Evolutionary conservation across 2,113 vertebrate species (phyloP), one percentile per base, ranked within the genome.

Genomic region (Hemibagrus wyckioides): DNA sequence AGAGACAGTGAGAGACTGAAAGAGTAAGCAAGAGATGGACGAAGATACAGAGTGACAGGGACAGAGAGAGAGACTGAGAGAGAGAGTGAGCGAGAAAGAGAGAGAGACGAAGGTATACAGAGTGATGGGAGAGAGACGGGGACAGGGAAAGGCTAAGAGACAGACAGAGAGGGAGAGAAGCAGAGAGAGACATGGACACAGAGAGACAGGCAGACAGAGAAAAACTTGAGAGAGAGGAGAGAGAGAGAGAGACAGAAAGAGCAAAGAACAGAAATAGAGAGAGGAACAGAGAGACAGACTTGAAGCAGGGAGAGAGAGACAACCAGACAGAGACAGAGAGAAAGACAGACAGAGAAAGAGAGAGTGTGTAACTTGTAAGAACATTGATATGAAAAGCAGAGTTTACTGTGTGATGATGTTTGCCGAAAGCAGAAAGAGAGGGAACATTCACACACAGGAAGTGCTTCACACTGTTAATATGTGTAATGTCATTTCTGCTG

Each of bases 291-390:
- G 44, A 8, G 44, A 48, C 44, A 48, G 44, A 48, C 44, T n/a
- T n/a, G n/a, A n/a, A n/a, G n/a, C n/a, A n/a, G 23, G 36, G 76
- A 52, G 83, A 86, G 44, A 56, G 59, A 84, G 36, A 10, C 61
- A 44, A 33, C 21, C 25, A 6, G 28, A 1, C 33, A 39, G 2
- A 48, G 44, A 48, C 44, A 48, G 44, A 48, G 44, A 8, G 44
- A 48, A 5, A 48, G 44, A 48, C 44, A 48, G 44, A 48, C 1
- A 48, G n/a, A 63, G 73, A 33, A 25, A 65, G 2, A 1, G 7
- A 6, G 14, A 25, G 1, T 30, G 41, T 28, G 50, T 52, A 21
- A 50, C 44, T 50, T 50, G 41, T n/a, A 76, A 76, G 39, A 15
- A 28, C 39, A 28, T 77, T 50, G 44, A 50, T 25, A 17, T n/a